Conservation (phyloP, 2,888 invertebrate genomes). For the Abrostola tripartita region DNA sequence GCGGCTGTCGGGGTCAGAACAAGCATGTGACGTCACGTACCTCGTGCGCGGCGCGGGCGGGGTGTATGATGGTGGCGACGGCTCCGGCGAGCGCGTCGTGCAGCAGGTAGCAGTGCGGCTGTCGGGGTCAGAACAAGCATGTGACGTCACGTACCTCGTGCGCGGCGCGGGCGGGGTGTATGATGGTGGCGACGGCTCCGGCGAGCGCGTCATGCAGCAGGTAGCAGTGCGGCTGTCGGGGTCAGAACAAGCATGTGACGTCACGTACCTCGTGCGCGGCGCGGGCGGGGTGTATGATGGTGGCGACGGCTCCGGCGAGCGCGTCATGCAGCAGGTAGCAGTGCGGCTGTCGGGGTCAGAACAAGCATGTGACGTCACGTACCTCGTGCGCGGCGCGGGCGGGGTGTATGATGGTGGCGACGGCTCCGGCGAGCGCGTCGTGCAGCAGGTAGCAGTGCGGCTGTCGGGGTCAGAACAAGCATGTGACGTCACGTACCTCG, state of each 20-base stretch:
- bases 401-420: slow-evolving; percentile 70
- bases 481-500: too few relatives aligned
- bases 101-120: slow-evolving; percentile 59
- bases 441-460: slow-evolving; percentile 75
- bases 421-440: slow-evolving; percentile 70
- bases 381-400: slow-evolving; percentile 9
- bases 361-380: too few relatives aligned
- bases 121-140: slow-evolving; percentile 63
- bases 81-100: slow-evolving; percentile 46
- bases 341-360: slow-evolving; percentile 73
- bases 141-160: background rate
- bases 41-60: slow-evolving; percentile 38
- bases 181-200: slow-evolving; percentile 68
- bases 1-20: slow-evolving; percentile 73
- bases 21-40: too few relatives aligned
- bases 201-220: slow-evolving; percentile 75
- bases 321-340: slow-evolving; percentile 78
- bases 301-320: slow-evolving; percentile 66
- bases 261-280: background rate
- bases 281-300: slow-evolving; percentile 66
- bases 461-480: slow-evolving; percentile 66
- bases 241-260: too few relatives aligned
- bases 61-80: slow-evolving; percentile 58
- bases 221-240: slow-evolving; percentile 75
- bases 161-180: slow-evolving; percentile 53